Base-by-base conservation (phyloP, 2,888 invertebrate species). In the Molorchus minor region DNA sequence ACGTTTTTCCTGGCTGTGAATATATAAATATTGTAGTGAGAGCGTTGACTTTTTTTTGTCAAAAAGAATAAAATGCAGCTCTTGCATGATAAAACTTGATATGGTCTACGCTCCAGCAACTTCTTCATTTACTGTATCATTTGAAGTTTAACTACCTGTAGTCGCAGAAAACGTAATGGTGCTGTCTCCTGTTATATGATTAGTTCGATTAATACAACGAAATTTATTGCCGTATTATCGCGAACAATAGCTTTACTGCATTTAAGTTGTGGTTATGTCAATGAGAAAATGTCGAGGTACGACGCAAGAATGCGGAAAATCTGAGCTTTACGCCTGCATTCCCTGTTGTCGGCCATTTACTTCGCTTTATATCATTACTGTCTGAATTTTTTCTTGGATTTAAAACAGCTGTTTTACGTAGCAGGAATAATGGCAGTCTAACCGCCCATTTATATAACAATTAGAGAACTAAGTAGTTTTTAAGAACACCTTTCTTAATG, bases 401-500 rank as follows among this genome's bases (percentile, higher is more conserved):
- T 13, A 8, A 3, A n/a, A 20, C 55, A 46, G 36, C 38, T 45
- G 55, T 25, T 25, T 41, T 43, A 44, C 43, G 53, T 36, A 16
- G 41, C 36, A 21, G 53, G n/a, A 43, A 62, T 62, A 62, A 62
- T 65, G 41, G 58, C 53, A 43, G 45, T 8, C 17, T 35, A 45
- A 51, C 55, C 17, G 45, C 35, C 57, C 58, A 62, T 60, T 67
- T 67, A 65, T 67, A 62, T 65, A 55, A 65, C 65, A 68, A 67
- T 67, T 68, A 62, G 62, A 53, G 56, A 54, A 40, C 61, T 71
- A 69, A 71, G 68, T 69, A 63, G 61, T 67, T 71, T 71, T 71
- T 71, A 69, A 69, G 64, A 69, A 71, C 69, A 69, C 69, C 71
- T 71, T 63, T 65, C 62, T 59, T 63, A 64, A 66, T 63, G 62